A percentile compares a stretch with the other conserved stretches of the same genome.
These are phyloP conservation scores for Moxostoma hubbsi DNA, from an alignment of 2,797 vertebrate genomes.

Conservation along the genomic window DNA sequence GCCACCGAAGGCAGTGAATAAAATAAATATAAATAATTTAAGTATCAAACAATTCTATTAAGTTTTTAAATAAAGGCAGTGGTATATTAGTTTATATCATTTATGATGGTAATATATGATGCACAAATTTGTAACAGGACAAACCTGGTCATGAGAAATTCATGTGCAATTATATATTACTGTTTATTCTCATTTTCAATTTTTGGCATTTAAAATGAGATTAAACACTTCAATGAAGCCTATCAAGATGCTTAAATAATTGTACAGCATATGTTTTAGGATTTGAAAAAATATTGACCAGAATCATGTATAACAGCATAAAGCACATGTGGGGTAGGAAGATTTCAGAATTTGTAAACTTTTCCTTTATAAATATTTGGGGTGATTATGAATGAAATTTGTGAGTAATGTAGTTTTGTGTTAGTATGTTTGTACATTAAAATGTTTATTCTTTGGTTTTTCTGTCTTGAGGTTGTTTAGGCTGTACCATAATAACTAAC, in stretches of 20 bases:
- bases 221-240: not conserved
- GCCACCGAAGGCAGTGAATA: constrained; percentile 5
- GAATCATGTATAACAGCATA: constrained; percentile 6
- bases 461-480: no score
- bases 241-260: not conserved
- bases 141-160: constrained; percentile 20
- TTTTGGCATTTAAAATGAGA: not conserved
- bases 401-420: not conserved
- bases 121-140: not conserved
- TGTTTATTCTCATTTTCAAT: not conserved
- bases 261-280: constrained; percentile 1
- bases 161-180: not conserved
- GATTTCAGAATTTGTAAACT: not conserved
- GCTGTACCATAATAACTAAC: not conserved
- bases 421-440: not conserved
- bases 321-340: not conserved
- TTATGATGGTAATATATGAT: not conserved
- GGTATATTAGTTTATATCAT: not conserved
- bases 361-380: not conserved
- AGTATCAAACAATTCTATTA: constrained; percentile 7
- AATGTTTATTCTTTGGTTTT: not conserved
- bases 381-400: not conserved
- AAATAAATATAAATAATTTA: constrained; percentile 15
- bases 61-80: constrained; percentile 8
- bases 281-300: not conserved